Conservation (phyloP, 2,888 invertebrate genomes). For the Dioctria linearis region DNA sequence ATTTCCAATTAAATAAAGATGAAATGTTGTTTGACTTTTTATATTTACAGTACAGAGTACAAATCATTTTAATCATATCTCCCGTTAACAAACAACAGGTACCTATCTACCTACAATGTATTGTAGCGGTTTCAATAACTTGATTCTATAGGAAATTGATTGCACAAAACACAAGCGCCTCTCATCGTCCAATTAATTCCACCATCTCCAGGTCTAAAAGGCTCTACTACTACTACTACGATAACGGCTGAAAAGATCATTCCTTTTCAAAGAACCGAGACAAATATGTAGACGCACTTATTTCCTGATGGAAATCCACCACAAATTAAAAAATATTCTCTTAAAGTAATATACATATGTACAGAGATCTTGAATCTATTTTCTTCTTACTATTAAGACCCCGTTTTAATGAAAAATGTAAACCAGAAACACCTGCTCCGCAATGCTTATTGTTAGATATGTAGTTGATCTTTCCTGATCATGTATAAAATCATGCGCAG, state of each 20-base stretch:
- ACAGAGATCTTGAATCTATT: too few species aligned
- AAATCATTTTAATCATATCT: too few species aligned
- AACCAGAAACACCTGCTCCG: slow-evolving; percentile 51
- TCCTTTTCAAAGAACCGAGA: neutral
- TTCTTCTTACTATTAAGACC: neutral
- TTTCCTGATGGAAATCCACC: neutral
- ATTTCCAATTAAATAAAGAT: too few species aligned
- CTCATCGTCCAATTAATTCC: too few species aligned
- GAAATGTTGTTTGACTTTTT: too few species aligned
- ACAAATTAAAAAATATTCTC: neutral
- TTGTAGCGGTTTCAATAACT: neutral
- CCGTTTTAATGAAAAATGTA: slow-evolving; percentile 38
- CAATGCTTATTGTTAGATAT: too few species aligned
- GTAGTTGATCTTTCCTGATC: slow-evolving; percentile 28
- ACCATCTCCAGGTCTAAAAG: too few species aligned
- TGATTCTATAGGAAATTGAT: neutral
- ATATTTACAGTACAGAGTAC: too few species aligned
- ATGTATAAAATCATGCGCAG: slow-evolving; percentile 22
- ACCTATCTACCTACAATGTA: too few species aligned
- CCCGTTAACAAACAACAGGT: neutral
- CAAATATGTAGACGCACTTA: neutral
- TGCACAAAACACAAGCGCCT: neutral
- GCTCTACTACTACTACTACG: too few species aligned
- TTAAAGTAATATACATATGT: too few species aligned
- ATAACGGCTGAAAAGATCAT: neutral